phyloP scores from a whole-genome alignment of 2,888 invertebrate genomes.

The Dorcus hopei region DNA sequence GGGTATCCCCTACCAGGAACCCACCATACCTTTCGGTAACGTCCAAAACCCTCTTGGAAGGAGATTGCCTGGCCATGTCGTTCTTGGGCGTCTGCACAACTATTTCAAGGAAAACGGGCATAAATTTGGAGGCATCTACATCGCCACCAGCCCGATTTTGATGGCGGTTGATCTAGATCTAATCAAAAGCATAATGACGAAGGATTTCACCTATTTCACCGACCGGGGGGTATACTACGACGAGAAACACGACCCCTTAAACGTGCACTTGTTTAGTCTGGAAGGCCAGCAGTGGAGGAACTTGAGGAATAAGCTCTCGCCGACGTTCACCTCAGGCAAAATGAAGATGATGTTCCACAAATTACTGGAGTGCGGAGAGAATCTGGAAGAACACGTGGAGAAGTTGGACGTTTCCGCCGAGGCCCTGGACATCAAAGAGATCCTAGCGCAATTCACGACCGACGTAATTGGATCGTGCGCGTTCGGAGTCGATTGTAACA shows the following conservation, averaged over 20 bases:
- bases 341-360: conserved; percentile 51
- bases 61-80: not conserved
- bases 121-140: conserved; percentile 16
- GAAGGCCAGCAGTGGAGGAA: conserved; percentile 52
- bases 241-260: conserved; percentile 45
- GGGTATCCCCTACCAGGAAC: not conserved
- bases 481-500: conserved; percentile 43
- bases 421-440: conserved; percentile 29
- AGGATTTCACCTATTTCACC: conserved; percentile 49
- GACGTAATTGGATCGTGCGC: conserved; percentile 46
- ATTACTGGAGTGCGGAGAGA: conserved; percentile 35
- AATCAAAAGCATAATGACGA: conserved; percentile 45
- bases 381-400: conserved; percentile 8
- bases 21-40: conserved; percentile 1
- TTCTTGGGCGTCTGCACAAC: conserved; percentile 2
- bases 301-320: conserved; percentile 50
- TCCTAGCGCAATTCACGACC: conserved; percentile 42
- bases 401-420: not conserved
- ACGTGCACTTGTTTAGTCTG: conserved; percentile 43
- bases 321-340: conserved; percentile 53
- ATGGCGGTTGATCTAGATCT: conserved; percentile 39
- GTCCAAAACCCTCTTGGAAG: not conserved
- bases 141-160: conserved; percentile 23
- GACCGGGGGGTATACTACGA: conserved; percentile 48
- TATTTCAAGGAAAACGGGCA: conserved; percentile 17